A percentile compares a stretch with the other conserved stretches of the same genome.
phyloP scores from a whole-genome alignment of 1,140 invertebrate species.

The Holotrichia oblita region DNA sequence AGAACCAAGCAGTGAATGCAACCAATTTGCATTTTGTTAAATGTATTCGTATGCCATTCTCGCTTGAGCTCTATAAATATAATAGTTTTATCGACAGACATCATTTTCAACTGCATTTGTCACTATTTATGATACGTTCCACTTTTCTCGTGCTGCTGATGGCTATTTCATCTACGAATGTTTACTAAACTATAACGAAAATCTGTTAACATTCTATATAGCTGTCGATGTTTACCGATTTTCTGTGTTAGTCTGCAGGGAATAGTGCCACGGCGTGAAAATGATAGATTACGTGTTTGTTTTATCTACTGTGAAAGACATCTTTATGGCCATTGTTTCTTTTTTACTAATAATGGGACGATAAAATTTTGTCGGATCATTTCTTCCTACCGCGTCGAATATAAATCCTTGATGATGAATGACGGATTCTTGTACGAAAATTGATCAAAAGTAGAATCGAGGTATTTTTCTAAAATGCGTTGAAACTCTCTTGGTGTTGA shows the following conservation, averaged over 20 bases:
- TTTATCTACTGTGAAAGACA: background rate
- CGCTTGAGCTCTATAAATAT: background rate
- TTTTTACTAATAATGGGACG: background rate
- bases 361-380: background rate
- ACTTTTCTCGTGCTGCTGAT: background rate
- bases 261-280: background rate
- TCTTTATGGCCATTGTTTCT: background rate
- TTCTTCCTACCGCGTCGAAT: background rate
- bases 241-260: background rate
- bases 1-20: background rate
- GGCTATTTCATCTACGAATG: background rate
- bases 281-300: slow-evolving; percentile 7
- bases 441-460: too few relatives aligned
- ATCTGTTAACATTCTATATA: background rate
- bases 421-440: background rate
- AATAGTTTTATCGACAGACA: background rate
- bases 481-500: background rate
- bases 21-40: background rate
- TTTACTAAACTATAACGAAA: slow-evolving; percentile 17
- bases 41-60: background rate
- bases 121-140: background rate
- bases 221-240: background rate
- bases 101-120: background rate
- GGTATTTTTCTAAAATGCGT: too few relatives aligned
- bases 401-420: background rate